Percentiles rank a stretch among this genome's conserved stretches.
Conservation (phyloP, 1,140 invertebrate genomes). For the Psix sp. region DNA sequence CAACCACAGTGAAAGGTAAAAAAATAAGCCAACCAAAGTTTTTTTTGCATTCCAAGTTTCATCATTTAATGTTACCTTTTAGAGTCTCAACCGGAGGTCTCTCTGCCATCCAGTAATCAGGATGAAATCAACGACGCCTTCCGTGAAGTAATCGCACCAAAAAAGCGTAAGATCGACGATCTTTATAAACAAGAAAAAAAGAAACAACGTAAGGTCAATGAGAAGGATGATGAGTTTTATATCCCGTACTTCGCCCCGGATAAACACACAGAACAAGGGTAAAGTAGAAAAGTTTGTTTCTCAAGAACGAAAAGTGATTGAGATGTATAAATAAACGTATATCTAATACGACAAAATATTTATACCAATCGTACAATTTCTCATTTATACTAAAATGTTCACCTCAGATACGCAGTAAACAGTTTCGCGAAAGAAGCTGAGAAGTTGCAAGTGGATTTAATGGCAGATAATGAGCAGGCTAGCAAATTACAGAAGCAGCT, state of each 20-base stretch:
- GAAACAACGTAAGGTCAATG: conserved; percentile 76
- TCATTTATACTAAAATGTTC: no score
- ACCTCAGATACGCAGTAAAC: conserved; percentile 86
- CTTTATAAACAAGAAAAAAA: conserved; percentile 79
- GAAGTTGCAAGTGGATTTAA: conserved; percentile 86
- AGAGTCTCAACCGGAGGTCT: conserved; percentile 23
- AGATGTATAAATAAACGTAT: no score
- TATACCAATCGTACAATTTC: no score
- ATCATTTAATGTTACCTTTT: neutral
- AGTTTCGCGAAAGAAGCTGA: conserved; percentile 85
- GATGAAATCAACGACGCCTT: conserved; percentile 74
- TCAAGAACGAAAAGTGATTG: no score
- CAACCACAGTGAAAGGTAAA: conserved; percentile 67
- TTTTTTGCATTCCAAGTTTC: no score
- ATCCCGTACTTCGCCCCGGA: conserved; percentile 91
- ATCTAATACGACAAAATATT: no score
- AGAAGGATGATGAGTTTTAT: conserved; percentile 86
- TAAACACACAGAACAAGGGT: conserved; percentile 92
- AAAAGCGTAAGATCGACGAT: conserved; percentile 79
- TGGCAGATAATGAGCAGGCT: conserved; percentile 85
- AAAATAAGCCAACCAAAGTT: no score
- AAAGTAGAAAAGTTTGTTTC: conserved; percentile 50
- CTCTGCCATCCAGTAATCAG: conserved; percentile 63
- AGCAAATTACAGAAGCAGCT: conserved; percentile 79
- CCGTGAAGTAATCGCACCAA: conserved; percentile 78